Conservation (phyloP, 2,113 vertebrate species). For the Pardalotus punctatus region DNA sequence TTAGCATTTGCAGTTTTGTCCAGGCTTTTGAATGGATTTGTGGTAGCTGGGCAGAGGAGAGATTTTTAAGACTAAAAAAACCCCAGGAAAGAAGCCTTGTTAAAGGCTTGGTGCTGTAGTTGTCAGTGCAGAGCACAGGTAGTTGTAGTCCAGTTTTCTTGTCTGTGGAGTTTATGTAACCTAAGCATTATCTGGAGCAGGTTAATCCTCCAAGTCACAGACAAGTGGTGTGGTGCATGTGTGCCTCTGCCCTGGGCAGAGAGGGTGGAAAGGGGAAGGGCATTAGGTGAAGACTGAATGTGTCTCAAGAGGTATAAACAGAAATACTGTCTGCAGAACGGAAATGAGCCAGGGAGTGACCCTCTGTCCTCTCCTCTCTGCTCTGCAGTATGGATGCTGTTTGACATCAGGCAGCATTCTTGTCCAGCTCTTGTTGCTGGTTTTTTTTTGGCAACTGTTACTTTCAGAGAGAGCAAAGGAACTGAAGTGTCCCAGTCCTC, state of each 20-base stretch:
- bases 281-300: neutral
- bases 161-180: neutral
- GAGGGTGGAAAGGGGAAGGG: neutral
- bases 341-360: neutral
- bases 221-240: neutral
- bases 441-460: neutral
- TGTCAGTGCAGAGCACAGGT: neutral
- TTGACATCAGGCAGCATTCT: neutral
- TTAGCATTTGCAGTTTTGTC: neutral
- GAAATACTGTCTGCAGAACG: neutral
- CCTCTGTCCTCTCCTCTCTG: neutral
- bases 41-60: neutral
- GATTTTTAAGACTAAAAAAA: neutral
- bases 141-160: neutral
- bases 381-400: neutral
- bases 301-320: neutral
- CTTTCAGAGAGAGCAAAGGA: neutral
- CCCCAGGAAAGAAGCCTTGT: neutral
- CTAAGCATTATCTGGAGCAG: neutral
- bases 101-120: neutral
- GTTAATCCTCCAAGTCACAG: neutral
- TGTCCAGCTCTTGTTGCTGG: neutral
- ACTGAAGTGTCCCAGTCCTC: neutral
- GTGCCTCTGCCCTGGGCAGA: neutral
- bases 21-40: neutral